These are phyloP conservation scores for Dasysyrphus albostriatus DNA, from an alignment of 2,888 invertebrate species.

Conservation along the genomic window DNA sequence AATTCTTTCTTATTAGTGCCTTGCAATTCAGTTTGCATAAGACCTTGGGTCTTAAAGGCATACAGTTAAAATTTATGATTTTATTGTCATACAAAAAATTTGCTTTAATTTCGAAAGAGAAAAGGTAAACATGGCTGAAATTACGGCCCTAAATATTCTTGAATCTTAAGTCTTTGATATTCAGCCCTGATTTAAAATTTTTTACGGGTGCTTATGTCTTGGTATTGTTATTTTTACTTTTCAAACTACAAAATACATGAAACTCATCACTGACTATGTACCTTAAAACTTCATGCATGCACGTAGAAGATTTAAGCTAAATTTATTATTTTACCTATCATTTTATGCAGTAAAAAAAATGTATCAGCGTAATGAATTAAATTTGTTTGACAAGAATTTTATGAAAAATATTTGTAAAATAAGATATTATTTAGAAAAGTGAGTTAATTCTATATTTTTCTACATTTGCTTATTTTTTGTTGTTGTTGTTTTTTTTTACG, in stretches of 20 bases:
- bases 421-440: constrained; percentile 8
- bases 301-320: background rate
- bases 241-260: background rate
- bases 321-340: background rate
- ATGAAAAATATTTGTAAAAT: background rate
- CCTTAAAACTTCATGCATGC: background rate
- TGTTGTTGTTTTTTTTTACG: constrained; percentile 7
- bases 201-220: too few relatives aligned
- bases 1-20: too few relatives aligned
- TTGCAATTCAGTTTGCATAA: too few relatives aligned
- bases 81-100: too few relatives aligned
- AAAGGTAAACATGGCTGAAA: too few relatives aligned
- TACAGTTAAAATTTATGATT: too few relatives aligned
- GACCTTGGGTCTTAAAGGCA: too few relatives aligned
- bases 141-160: too few relatives aligned
- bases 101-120: too few relatives aligned
- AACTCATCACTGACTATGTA: background rate
- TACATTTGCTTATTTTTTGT: constrained; percentile 7
- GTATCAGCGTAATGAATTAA: background rate
- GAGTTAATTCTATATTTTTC: background rate
- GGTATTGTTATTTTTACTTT: background rate
- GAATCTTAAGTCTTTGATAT: too few relatives aligned
- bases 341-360: background rate
- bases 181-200: background rate
- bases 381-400: constrained; percentile 15